A percentile compares a stretch with the other conserved stretches of the same genome.
Conservation (phyloP, 2,888 invertebrate species). For the Entomobrya proxima region DNA sequence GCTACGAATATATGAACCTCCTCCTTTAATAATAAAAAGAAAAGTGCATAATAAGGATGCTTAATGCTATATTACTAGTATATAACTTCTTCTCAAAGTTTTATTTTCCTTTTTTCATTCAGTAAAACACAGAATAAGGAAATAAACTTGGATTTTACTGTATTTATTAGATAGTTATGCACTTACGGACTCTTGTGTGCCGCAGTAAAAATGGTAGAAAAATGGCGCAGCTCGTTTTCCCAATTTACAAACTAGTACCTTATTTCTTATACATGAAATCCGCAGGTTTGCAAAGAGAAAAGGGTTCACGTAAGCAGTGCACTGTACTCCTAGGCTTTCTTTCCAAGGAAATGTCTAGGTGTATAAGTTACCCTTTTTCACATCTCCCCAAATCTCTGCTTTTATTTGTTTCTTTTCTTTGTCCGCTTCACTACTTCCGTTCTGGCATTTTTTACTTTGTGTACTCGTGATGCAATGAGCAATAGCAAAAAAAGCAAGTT, state of each 20-base stretch:
- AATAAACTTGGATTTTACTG: conserved; percentile 50
- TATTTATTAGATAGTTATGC: conserved; percentile 43
- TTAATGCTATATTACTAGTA: background rate
- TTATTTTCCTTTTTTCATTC: background rate
- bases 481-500: background rate
- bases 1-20: too few species aligned
- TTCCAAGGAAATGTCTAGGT: background rate
- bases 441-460: background rate
- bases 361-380: background rate
- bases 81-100: background rate
- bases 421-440: conserved; percentile 45
- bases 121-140: conserved; percentile 33
- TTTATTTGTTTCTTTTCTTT: background rate
- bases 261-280: background rate
- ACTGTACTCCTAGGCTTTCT: background rate
- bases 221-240: conserved; percentile 11
- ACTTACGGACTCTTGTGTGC: conserved; percentile 15
- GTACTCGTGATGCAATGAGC: background rate
- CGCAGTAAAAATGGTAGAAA: background rate
- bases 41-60: conserved; percentile 5
- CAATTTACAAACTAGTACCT: conserved; percentile 16
- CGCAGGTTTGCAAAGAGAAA: background rate
- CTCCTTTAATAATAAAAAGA: too few species aligned
- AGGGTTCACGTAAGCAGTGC: background rate
- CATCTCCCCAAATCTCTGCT: conserved; percentile 1